These are phyloP conservation scores for Heteractis magnifica DNA, from an alignment of 92 coral and sea anemone genomes.

Conservation along the genomic window DNA sequence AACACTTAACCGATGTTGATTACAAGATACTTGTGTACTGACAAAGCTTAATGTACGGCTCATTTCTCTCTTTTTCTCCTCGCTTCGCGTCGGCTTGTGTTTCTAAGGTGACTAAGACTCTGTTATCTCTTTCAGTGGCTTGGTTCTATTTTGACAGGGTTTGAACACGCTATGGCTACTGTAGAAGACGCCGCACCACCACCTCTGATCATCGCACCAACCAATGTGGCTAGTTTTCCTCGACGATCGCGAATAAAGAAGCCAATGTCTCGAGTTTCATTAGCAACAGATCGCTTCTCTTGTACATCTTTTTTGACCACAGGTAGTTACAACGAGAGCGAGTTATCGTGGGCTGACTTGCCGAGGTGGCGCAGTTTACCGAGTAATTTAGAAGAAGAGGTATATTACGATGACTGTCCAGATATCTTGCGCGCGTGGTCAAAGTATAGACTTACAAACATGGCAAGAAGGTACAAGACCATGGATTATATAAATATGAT, in stretches of 20 bases:
- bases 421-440: conserved; percentile 88
- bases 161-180: neutral
- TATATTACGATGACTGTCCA: conserved; percentile 79
- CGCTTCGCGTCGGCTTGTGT: neutral
- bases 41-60: neutral
- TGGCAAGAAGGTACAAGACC: conserved; percentile 84
- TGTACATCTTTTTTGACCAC: conserved; percentile 81
- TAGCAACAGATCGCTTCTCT: conserved; percentile 80
- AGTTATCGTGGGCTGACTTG: conserved; percentile 46
- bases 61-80: neutral
- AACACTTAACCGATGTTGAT: conserved; percentile 6
- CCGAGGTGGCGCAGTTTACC: conserved; percentile 93
- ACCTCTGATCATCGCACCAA: conserved; percentile 70
- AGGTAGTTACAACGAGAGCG: conserved; percentile 51
- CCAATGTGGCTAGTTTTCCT: conserved; percentile 50
- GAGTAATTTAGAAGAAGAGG: conserved; percentile 76
- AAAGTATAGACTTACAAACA: conserved; percentile 78
- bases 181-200: conserved; percentile 6
- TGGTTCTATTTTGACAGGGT: neutral
- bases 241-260: conserved; percentile 67
- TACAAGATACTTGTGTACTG: conserved; percentile 2
- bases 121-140: neutral
- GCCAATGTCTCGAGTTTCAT: conserved; percentile 67
- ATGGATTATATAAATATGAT: conserved; percentile 90
- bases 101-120: neutral